Conservation (phyloP, 2,113 vertebrate species). For the Theristicus caerulescens region DNA sequence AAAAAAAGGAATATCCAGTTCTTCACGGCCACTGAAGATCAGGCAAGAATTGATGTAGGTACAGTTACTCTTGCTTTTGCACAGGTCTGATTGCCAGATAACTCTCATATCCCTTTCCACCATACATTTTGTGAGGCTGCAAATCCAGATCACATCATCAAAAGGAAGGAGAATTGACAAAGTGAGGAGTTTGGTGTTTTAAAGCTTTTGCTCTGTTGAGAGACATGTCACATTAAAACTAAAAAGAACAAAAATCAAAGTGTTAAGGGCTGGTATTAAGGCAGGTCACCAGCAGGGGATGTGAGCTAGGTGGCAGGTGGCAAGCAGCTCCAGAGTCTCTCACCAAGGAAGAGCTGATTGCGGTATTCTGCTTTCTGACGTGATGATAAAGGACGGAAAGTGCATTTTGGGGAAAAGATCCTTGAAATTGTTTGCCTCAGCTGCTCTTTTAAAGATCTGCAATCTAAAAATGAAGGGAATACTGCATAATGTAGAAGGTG, state of each 20-base stretch:
- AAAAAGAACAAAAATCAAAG: background rate
- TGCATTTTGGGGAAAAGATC: background rate
- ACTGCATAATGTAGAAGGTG: fast-evolving
- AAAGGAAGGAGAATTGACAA: background rate
- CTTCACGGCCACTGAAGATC: background rate
- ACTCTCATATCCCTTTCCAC: background rate
- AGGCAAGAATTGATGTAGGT: background rate
- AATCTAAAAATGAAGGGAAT: background rate
- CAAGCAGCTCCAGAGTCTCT: background rate
- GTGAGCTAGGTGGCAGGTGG: background rate
- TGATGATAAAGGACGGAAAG: background rate
- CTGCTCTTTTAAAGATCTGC: background rate
- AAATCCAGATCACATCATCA: background rate
- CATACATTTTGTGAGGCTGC: background rate
- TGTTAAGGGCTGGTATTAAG: background rate
- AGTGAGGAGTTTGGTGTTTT: background rate
- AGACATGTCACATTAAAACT: background rate
- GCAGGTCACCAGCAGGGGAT: background rate
- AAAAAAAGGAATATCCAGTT: background rate
- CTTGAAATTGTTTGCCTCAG: background rate
- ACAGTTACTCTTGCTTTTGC: background rate
- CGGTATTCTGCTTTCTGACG: background rate
- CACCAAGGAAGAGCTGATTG: background rate
- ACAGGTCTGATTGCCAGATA: background rate
- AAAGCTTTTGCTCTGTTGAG: background rate